Base-by-base conservation (phyloP, 1,140 invertebrate genomes). In the Dendrolimus kikuchii region DNA sequence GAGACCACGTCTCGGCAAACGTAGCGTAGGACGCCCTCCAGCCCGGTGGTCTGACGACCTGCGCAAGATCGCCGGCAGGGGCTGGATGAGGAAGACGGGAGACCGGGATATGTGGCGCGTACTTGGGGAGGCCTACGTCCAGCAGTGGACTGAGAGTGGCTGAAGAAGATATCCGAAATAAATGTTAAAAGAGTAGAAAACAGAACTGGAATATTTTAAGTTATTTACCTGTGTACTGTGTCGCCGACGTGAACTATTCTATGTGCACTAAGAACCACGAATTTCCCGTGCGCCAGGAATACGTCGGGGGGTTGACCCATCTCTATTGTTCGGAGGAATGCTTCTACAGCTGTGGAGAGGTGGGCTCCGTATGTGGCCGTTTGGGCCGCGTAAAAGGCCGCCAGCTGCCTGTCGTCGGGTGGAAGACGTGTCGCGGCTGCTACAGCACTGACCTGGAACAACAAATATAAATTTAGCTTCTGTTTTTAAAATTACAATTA, bases 201-300 rank as follows among this genome's bases (percentile, higher is more conserved):
- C 1, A 2, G 3, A 23, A 23, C 23, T 23, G 23, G n/a, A n/a
- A n/a, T n/a, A n/a, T n/a, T n/a, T n/a, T n/a, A n/a, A 23, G 6
- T 23, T 4, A 58, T 43, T 6, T 56, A 84, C 81, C 77, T 77
- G 85, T 94, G 93, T 40, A 99, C 93, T 5, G 95, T 96, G 86
- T 98, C 96, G 7, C 96, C 96, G 57, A 98, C 97, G 71, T 95
- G 95, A 5, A 98, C 95, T 63, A 99, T 89, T 77, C 96, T 94
- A 74, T 98, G 96, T 23, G 96, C 96, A 72, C 94, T 95, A 5
- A 98, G 88, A 10, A 98, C 94, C 4, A 99, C 95, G 81, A 97
- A 97, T 83, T 98, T 98, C 7, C 95, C 95, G 77, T 98, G 95
- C 37, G 95, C 95, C 9, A 98, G 91, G 76, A 98, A 98, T 51